phyloP scores from a whole-genome alignment of 1,140 invertebrate species.

The Caerostris extrusa region DNA sequence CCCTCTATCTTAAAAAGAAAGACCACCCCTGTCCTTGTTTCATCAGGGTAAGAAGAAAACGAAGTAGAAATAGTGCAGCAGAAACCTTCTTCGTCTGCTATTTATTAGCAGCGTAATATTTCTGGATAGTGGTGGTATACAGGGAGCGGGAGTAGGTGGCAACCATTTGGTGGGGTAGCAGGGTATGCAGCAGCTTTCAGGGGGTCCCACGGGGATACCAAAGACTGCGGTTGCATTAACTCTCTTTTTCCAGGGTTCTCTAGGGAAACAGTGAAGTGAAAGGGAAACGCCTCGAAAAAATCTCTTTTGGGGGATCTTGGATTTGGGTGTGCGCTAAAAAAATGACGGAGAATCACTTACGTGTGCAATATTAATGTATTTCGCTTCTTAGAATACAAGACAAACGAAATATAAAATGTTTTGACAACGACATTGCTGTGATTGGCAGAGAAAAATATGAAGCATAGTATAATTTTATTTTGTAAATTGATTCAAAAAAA shows the following conservation, averaged over 20 bases:
- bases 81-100: constrained; percentile 54
- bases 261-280: constrained; percentile 39
- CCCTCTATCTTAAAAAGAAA: background rate
- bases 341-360: background rate
- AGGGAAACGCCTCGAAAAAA: constrained; percentile 4
- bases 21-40: background rate
- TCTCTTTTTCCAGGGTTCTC: constrained; percentile 57
- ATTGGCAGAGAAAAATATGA: too few species aligned
- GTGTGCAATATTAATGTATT: too few species aligned
- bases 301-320: background rate
- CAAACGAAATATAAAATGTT: too few species aligned
- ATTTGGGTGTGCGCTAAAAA: background rate
- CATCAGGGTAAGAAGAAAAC: background rate
- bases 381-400: too few species aligned
- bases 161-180: constrained; percentile 10
- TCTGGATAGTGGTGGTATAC: background rate
- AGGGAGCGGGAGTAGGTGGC: background rate
- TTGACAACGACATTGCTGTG: too few species aligned
- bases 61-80: background rate
- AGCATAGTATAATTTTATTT: too few species aligned
- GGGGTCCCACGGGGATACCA: constrained; percentile 22
- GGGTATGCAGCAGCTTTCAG: constrained; percentile 1
- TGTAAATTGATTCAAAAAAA: too few species aligned
- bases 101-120: constrained; percentile 70
- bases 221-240: constrained; percentile 50